These are phyloP conservation scores for Cyprinodon diabolis DNA, from an alignment of 2,797 vertebrate genomes.

Conservation along the genomic window DNA sequence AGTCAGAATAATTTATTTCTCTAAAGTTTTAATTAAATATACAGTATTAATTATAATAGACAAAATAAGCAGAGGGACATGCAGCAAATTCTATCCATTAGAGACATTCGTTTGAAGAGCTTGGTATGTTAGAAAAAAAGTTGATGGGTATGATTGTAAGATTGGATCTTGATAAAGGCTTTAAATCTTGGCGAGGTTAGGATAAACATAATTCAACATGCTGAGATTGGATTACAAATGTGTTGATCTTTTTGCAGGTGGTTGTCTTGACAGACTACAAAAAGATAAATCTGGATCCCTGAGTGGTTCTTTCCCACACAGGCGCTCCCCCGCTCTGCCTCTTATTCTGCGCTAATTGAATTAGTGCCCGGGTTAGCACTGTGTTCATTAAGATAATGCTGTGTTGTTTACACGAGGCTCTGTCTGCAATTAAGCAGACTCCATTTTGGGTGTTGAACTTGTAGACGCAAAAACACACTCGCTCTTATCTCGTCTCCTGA, in stretches of 20 bases:
- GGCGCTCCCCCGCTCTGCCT: constrained; percentile 48
- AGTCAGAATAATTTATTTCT: neutral
- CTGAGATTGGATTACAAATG: neutral
- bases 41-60: neutral
- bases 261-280: constrained; percentile 33
- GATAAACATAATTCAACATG: constrained; percentile 3
- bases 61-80: neutral
- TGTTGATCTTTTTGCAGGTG: constrained; percentile 10
- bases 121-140: constrained; percentile 4
- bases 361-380: constrained; percentile 66
- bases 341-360: constrained; percentile 70
- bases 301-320: constrained; percentile 45
- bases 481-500: constrained; percentile 10
- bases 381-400: constrained; percentile 76
- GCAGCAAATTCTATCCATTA: neutral
- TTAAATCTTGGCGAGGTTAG: neutral
- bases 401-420: constrained; percentile 69
- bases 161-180: neutral
- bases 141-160: neutral
- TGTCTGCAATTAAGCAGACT: constrained; percentile 62
- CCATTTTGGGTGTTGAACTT: constrained; percentile 60
- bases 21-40: neutral
- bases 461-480: constrained; percentile 23
- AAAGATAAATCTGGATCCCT: constrained; percentile 50
- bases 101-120: neutral